Percentiles rank a stretch among this genome's conserved stretches.
Conservation (phyloP, 2,888 invertebrate species). For the Mythimna ferrago region DNA sequence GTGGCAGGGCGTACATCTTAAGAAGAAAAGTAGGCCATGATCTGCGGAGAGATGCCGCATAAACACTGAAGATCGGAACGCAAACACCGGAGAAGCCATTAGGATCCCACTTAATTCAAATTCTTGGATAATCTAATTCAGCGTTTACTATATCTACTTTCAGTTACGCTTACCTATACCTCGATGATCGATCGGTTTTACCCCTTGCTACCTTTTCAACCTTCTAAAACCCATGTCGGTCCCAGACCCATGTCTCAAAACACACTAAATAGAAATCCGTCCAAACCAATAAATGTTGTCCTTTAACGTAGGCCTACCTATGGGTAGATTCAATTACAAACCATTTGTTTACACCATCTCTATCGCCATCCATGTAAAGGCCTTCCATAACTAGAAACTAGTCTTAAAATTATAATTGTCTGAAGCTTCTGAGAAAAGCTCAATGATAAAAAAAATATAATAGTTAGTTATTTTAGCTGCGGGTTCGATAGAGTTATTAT, state of each 20-base stretch:
- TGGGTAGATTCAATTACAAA: constrained; percentile 1
- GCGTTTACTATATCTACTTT: background rate
- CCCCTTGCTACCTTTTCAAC: background rate
- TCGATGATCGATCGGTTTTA: constrained; percentile 20
- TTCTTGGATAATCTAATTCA: background rate
- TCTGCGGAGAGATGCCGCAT: background rate
- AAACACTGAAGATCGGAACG: background rate
- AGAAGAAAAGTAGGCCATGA: background rate
- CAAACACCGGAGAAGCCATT: background rate
- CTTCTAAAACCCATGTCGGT: constrained; percentile 33
- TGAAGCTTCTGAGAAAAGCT: background rate
- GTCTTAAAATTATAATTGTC: background rate
- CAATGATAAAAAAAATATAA: too few species aligned
- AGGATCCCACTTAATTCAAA: background rate
- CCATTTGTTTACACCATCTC: background rate
- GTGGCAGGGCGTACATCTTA: background rate
- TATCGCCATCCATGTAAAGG: background rate
- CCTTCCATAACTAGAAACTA: background rate
- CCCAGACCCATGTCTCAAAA: constrained; percentile 32
- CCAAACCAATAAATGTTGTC: constrained; percentile 10
- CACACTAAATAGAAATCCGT: constrained; percentile 15
- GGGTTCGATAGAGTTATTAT: too few species aligned
- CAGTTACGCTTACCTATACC: background rate
- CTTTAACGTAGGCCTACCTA: constrained; percentile 2
- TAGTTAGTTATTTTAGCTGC: too few species aligned